Conservation (phyloP, 2,888 invertebrate genomes). For the Taenaris catops region DNA sequence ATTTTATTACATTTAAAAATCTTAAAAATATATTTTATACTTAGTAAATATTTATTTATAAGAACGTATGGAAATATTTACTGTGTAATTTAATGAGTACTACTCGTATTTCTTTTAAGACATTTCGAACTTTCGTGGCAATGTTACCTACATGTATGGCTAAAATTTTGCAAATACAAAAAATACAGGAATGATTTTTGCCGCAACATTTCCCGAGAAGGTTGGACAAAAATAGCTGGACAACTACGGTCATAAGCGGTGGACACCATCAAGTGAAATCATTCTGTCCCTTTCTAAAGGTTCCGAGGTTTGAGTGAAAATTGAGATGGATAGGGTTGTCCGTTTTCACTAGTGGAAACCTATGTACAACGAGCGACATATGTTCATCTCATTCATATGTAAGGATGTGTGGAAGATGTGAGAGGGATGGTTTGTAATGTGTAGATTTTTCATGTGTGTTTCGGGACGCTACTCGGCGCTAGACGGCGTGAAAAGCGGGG, state of each 20-base stretch:
- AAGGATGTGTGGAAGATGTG: constrained; percentile 56
- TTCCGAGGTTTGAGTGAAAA: constrained; percentile 46
- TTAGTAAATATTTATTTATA: no score
- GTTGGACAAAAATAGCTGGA: constrained; percentile 47
- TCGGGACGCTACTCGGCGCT: constrained; percentile 64
- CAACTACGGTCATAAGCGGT: constrained; percentile 57
- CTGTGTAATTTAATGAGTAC: no score
- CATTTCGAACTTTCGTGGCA: no score
- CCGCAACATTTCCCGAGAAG: constrained; percentile 54
- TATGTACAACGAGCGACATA: constrained; percentile 53
- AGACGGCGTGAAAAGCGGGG: constrained; percentile 54
- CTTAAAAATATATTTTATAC: no score
- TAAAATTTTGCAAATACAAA: no score
- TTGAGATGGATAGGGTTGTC: constrained; percentile 68
- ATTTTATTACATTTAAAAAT: no score
- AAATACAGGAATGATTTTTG: constrained; percentile 1
- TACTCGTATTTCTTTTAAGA: no score
- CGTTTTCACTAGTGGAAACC: constrained; percentile 67
- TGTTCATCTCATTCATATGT: constrained; percentile 70
- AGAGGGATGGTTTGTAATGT: constrained; percentile 57
- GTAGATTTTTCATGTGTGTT: constrained; percentile 36
- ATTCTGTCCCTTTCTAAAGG: constrained; percentile 50
- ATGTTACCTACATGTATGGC: no score
- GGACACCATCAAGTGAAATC: constrained; percentile 38
- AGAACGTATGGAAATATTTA: no score